These are phyloP conservation scores for Gymnopithys bicolor DNA, from an alignment of 2,797 vertebrate species.

Conservation along the genomic window DNA sequence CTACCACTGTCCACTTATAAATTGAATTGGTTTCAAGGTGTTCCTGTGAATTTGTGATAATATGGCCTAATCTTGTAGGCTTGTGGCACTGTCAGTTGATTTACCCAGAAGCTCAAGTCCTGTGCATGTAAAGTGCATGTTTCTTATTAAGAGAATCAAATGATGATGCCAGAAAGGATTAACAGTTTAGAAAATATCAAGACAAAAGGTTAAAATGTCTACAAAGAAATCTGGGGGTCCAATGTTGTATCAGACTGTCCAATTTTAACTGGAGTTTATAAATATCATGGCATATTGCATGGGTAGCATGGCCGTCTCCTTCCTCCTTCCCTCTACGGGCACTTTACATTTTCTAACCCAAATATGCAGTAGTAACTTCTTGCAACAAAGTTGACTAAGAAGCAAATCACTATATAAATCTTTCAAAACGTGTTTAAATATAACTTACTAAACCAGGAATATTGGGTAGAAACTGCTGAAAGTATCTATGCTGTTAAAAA, in stretches of 20 bases:
- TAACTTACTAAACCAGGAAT: neutral
- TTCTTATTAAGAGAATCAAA: neutral
- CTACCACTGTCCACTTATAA: neutral
- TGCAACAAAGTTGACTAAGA: slow-evolving; percentile 24
- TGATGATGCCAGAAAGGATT: neutral
- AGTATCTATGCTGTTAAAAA: slow-evolving; percentile 9
- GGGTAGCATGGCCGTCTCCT: neutral
- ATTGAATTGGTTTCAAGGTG: neutral
- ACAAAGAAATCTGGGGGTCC: neutral
- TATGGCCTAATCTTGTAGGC: neutral
- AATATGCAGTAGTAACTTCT: neutral
- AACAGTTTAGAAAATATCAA: neutral
- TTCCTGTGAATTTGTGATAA: neutral
- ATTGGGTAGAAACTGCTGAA: slow-evolving; percentile 24
- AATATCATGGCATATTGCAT: neutral
- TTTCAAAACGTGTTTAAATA: slow-evolving; percentile 44
- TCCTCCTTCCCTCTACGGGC: neutral
- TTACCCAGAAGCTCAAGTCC: neutral
- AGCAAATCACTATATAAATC: slow-evolving; percentile 45
- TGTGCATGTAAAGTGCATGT: neutral
- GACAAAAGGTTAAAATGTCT: neutral
- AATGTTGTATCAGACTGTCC: neutral
- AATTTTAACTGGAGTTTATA: neutral
- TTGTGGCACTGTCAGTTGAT: neutral
- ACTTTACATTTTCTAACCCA: slow-evolving; percentile 14